Conservation (phyloP, 1,140 invertebrate species). For the Danaus melanippus region DNA sequence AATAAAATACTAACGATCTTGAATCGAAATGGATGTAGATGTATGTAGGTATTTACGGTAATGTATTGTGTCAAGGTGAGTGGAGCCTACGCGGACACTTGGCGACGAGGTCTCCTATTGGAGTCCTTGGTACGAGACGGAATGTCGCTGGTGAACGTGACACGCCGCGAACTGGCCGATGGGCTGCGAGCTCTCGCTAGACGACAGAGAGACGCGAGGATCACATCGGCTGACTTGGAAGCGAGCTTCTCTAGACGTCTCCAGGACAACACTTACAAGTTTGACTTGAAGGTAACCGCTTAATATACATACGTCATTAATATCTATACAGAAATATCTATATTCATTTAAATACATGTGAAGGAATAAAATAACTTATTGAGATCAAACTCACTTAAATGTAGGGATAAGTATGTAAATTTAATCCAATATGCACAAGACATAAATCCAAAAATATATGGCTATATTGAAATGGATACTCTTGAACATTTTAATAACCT, state of each 20-base stretch:
- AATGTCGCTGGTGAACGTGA: constrained; percentile 68
- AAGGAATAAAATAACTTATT: too few species aligned
- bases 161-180: constrained; percentile 72
- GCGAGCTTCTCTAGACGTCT: constrained; percentile 38
- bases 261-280: constrained; percentile 50
- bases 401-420: too few species aligned
- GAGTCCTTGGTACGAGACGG: constrained; percentile 68
- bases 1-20: background rate
- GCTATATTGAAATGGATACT: too few species aligned
- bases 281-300: constrained; percentile 45
- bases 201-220: constrained; percentile 45
- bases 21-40: background rate
- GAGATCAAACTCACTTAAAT: too few species aligned
- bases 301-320: too few species aligned
- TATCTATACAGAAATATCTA: too few species aligned
- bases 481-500: too few species aligned
- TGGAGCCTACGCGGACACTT: constrained; percentile 74
- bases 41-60: constrained; percentile 1
- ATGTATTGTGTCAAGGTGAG: constrained; percentile 55
- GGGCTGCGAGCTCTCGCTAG: constrained; percentile 67
- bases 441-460: too few species aligned
- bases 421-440: too few species aligned
- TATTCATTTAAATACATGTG: too few species aligned
- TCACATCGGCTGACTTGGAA: constrained; percentile 45
- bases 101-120: constrained; percentile 65